Evolutionary conservation across 1,140 invertebrate species (phyloP).

Genomic region (Euglossa dilemma): DNA sequence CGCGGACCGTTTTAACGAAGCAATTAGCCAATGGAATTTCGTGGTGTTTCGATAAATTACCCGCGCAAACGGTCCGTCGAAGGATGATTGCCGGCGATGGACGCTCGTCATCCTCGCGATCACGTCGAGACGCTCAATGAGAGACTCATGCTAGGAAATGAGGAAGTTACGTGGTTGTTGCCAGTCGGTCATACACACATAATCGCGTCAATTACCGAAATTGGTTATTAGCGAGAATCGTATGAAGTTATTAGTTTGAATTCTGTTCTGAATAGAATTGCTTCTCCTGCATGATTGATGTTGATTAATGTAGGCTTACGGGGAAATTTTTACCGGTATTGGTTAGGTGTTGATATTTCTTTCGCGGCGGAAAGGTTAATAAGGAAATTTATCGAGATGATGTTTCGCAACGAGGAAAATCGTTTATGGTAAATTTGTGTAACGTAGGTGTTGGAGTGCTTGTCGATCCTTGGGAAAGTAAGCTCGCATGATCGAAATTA

Average conservation of each 20-base stretch:
- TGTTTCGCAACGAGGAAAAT: no score
- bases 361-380: no score
- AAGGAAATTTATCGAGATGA: no score
- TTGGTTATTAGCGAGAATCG: not conserved
- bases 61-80: not conserved
- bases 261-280: not conserved
- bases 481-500: no score
- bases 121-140: not conserved
- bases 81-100: not conserved
- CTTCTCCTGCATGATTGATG: not conserved
- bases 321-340: no score
- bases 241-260: not conserved
- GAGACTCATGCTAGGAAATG: not conserved
- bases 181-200: not conserved
- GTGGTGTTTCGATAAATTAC: conserved; percentile 29
- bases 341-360: no score
- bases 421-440: no score
- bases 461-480: no score
- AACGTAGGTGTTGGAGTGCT: no score
- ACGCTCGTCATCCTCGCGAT: not conserved
- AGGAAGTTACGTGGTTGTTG: not conserved
- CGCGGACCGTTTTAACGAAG: conserved; percentile 46
- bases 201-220: not conserved
- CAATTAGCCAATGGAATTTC: conserved; percentile 50
- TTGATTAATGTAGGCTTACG: not conserved